Percentiles rank a stretch among this genome's conserved stretches.
Evolutionary conservation across 2,888 invertebrate genomes (phyloP).

Genomic region (Oscheius sp.): DNA sequence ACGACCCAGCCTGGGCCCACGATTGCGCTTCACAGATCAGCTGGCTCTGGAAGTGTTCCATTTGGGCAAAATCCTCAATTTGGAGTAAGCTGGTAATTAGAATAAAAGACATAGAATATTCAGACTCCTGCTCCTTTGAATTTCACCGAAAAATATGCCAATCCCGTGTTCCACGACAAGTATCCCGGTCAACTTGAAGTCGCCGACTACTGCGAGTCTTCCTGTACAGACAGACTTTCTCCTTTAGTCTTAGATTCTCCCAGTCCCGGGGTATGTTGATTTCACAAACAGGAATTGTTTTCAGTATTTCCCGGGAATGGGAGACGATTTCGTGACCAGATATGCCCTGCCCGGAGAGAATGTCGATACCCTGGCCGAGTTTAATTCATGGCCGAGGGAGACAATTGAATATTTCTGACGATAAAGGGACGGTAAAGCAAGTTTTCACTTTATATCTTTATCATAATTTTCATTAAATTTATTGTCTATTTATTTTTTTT

Average conservation of each 20-base stretch:
- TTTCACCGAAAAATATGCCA: neutral
- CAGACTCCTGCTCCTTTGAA: neutral
- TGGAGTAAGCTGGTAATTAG: too few relatives aligned
- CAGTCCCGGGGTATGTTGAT: neutral
- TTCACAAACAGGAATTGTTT: neutral
- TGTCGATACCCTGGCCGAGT: too few relatives aligned
- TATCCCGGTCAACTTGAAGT: neutral
- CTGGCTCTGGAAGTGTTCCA: constrained; percentile 19
- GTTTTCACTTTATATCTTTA: too few relatives aligned
- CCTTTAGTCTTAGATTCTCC: constrained; percentile 1
- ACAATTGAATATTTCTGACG: too few relatives aligned
- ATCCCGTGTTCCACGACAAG: neutral
- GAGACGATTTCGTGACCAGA: constrained; percentile 14
- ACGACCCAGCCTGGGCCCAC: too few relatives aligned
- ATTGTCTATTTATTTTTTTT: too few relatives aligned
- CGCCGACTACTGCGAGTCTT: neutral
- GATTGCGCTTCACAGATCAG: too few relatives aligned
- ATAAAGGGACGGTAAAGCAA: too few relatives aligned
- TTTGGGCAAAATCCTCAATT: too few relatives aligned
- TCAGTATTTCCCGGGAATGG: constrained; percentile 26
- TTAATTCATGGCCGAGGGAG: too few relatives aligned
- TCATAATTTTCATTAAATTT: too few relatives aligned
- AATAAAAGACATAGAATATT: neutral
- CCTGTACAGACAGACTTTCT: neutral
- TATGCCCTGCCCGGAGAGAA: neutral